Evolutionary conservation across 1,140 invertebrate genomes (phyloP).

Genomic region (Whitmania pigra): DNA sequence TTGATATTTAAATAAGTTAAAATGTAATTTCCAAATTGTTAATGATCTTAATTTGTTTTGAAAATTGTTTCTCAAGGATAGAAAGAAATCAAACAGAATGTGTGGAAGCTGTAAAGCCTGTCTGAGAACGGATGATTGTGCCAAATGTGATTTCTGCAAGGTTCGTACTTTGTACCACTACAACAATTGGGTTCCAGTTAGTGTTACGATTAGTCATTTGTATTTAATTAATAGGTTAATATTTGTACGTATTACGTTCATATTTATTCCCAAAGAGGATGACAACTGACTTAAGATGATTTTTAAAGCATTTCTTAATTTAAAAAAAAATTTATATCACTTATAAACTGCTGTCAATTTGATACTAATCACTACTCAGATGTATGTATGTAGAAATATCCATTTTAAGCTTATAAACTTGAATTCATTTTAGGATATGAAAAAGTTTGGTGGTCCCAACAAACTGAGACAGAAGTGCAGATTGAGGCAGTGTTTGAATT

Average conservation of each 20-base stretch:
- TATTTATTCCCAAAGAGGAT: background rate
- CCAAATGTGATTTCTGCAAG: slow-evolving; percentile 67
- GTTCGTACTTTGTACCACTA: slow-evolving; percentile 24
- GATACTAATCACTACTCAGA: background rate
- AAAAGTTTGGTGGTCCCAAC: slow-evolving; percentile 60
- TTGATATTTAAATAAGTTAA: too few relatives aligned
- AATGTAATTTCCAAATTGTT: background rate
- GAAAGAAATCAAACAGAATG: slow-evolving; percentile 42
- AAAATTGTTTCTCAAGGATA: slow-evolving; percentile 1
- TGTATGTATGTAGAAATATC: background rate
- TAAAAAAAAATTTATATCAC: too few relatives aligned
- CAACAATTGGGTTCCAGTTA: too few relatives aligned
- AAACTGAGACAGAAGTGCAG: slow-evolving; percentile 53
- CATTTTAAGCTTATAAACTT: too few relatives aligned
- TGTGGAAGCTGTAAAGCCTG: slow-evolving; percentile 75
- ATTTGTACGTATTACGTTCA: too few relatives aligned
- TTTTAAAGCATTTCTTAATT: too few relatives aligned
- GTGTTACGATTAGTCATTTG: background rate
- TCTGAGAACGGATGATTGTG: slow-evolving; percentile 66
- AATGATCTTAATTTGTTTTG: background rate
- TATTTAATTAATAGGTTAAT: background rate
- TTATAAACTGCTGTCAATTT: too few relatives aligned
- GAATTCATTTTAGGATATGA: slow-evolving; percentile 49
- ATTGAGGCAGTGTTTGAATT: slow-evolving; percentile 45
- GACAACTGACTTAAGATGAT: too few relatives aligned